These are phyloP conservation scores for Zele albiditarsus DNA, from an alignment of 2,888 invertebrate genomes.

Conservation along the genomic window DNA sequence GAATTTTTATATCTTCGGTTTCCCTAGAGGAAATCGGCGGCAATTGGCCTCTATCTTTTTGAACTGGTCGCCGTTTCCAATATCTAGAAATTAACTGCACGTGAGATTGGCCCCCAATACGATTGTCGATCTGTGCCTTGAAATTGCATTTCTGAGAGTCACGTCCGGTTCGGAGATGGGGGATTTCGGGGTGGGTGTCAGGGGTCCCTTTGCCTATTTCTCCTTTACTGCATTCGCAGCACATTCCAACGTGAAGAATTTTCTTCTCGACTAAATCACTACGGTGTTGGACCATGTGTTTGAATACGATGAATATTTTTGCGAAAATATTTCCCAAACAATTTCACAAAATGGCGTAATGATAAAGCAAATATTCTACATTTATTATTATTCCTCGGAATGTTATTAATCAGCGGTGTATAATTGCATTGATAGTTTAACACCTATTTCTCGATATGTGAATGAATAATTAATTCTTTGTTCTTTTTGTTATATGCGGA, in stretches of 20 bases:
- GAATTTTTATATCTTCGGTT: not conserved
- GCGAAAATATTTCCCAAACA: no score
- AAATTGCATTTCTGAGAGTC: constrained; percentile 48
- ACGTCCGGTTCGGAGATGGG: constrained; percentile 17
- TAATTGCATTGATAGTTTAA: no score
- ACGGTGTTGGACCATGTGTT: not conserved
- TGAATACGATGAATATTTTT: no score
- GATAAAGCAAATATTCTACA: no score
- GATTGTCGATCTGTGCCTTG: constrained; percentile 44
- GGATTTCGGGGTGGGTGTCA: not conserved
- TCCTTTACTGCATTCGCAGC: not conserved
- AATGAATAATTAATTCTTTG: no score
- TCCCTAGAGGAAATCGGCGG: constrained; percentile 14
- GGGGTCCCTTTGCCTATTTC: not conserved
- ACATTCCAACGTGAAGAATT: not conserved
- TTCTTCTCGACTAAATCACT: not conserved
- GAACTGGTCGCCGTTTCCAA: constrained; percentile 29
- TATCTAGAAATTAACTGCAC: constrained; percentile 47
- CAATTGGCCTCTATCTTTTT: constrained; percentile 1
- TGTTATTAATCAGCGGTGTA: no score
- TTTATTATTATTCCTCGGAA: no score
- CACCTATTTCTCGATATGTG: no score
- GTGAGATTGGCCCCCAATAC: constrained; percentile 42
- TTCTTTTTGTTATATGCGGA: no score
- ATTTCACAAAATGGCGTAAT: no score